A percentile compares a stretch with the other conserved stretches of the same genome.
Evolutionary conservation across 2,113 vertebrate genomes (phyloP).

Genomic region (Manacus vitellinus): DNA sequence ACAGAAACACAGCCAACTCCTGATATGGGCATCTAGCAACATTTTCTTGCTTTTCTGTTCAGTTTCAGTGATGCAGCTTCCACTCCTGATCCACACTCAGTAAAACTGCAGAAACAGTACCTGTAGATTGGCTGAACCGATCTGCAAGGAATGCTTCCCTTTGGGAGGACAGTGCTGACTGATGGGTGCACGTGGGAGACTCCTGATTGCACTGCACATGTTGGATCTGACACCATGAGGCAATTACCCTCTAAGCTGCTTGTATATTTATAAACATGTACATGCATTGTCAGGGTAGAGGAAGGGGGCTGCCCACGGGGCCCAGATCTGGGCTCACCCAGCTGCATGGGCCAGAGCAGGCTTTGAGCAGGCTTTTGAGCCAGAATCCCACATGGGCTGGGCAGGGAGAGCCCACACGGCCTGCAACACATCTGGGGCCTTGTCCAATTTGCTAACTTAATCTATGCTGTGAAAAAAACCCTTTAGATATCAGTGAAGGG

Average conservation of each 20-base stretch:
- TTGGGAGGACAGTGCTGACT: background rate
- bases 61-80: background rate
- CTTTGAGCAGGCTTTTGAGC: background rate
- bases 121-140: background rate
- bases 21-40: background rate
- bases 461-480: background rate
- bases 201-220: background rate
- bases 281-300: background rate
- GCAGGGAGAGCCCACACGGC: accelerated
- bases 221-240: background rate
- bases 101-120: background rate
- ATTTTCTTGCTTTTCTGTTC: background rate
- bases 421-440: no score
- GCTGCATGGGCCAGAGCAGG: background rate
- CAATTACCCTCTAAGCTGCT: background rate
- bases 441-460: background rate
- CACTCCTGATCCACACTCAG: background rate
- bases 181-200: background rate
- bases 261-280: background rate
- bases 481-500: background rate
- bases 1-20: background rate
- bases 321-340: background rate
- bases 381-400: accelerated
- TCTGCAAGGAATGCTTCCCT: background rate
- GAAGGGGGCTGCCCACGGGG: background rate